Conservation (phyloP, 2,113 vertebrate species). For the Alosa alosa region DNA sequence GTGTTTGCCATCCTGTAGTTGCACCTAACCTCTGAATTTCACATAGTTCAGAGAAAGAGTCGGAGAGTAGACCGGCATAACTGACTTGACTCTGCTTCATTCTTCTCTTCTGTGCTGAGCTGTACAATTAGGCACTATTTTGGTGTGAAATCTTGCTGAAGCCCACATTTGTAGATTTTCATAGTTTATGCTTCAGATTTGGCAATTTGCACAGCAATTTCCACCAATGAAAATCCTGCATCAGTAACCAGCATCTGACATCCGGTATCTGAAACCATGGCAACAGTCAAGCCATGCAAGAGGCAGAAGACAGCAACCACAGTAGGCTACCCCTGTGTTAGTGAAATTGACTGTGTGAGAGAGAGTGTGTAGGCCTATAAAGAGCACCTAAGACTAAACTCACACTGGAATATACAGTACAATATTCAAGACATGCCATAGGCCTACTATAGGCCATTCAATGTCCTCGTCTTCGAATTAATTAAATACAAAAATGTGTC, state of each 20-base stretch:
- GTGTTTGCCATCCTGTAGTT: background rate
- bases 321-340: background rate
- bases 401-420: background rate
- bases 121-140: background rate
- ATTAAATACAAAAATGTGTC: background rate
- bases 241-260: conserved; percentile 52
- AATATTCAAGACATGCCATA: background rate
- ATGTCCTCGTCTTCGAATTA: background rate
- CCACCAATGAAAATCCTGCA: conserved; percentile 39
- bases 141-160: background rate
- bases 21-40: background rate
- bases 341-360: background rate
- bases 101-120: background rate
- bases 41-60: background rate
- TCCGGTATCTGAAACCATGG: conserved; percentile 70
- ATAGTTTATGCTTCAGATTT: background rate
- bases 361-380: background rate
- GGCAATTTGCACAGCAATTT: background rate
- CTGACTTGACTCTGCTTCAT: background rate
- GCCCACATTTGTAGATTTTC: background rate
- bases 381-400: background rate
- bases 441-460: background rate
- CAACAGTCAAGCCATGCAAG: conserved; percentile 61
- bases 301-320: conserved; percentile 18
- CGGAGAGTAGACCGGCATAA: background rate